Percentiles rank a stretch among this genome's conserved stretches.
Conservation (phyloP, 2,888 invertebrate genomes). For the Tethea ocularis region DNA sequence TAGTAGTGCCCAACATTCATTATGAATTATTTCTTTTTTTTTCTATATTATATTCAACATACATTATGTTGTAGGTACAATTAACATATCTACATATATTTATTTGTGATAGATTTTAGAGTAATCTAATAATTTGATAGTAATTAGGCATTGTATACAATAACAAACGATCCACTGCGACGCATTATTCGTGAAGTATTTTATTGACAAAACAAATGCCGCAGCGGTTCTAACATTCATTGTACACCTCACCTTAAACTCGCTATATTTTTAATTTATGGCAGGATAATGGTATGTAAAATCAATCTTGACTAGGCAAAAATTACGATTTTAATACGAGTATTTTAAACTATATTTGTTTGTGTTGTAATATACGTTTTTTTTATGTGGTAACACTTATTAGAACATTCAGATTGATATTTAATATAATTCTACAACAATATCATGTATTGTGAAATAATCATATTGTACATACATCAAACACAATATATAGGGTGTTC, state of each 20-base stretch:
- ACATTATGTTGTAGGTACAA: conserved; percentile 24
- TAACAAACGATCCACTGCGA: not conserved
- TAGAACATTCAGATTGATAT: conserved; percentile 21
- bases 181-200: too few relatives aligned
- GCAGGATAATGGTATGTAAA: conserved; percentile 6
- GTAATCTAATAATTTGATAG: conserved; percentile 3
- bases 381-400: conserved; percentile 36
- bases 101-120: conserved; percentile 6
- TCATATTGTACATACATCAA: not conserved
- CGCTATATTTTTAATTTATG: not conserved
- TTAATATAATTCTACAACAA: not conserved
- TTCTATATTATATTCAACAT: conserved; percentile 25
- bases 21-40: conserved; percentile 26
- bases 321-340: conserved; percentile 10
- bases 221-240: not conserved
- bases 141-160: not conserved
- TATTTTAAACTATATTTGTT: not conserved
- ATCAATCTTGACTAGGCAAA: conserved; percentile 11
- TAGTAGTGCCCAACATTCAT: conserved; percentile 67
- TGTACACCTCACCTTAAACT: not conserved
- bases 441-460: not conserved
- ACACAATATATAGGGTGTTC: not conserved
- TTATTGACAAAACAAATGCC: not conserved
- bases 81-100: conserved; percentile 12
- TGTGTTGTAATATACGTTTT: conserved; percentile 4